Evolutionary conservation across 1,140 invertebrate genomes (phyloP).

Genomic region (Idris sp.): DNA sequence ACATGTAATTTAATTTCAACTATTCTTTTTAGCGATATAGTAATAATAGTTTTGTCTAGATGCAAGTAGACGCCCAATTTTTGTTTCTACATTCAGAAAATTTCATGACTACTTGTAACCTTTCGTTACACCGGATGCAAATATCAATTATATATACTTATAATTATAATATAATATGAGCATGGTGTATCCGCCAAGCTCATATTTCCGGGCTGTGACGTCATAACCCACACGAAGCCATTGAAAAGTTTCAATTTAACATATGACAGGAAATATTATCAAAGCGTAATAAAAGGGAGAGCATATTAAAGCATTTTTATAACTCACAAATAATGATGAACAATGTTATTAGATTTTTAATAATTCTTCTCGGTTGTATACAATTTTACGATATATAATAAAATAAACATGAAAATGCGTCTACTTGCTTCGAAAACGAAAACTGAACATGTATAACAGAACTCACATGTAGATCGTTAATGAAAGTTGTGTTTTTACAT

Average conservation of each 20-base stretch:
- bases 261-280: not conserved
- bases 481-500: conserved; percentile 74
- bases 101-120: conserved; percentile 4
- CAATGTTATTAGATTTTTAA: no score
- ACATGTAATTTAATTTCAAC: conserved; percentile 14
- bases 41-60: conserved; percentile 23
- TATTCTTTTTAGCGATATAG: conserved; percentile 43
- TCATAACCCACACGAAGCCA: conserved; percentile 4
- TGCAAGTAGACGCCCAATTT: conserved; percentile 39
- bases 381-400: no score
- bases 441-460: conserved; percentile 5
- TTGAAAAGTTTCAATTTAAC: not conserved
- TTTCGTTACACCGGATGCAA: conserved; percentile 20
- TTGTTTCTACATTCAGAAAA: no score
- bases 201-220: conserved; percentile 11
- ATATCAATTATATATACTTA: conserved; percentile 27
- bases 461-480: conserved; percentile 58
- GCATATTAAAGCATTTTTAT: no score
- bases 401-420: no score
- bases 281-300: not conserved
- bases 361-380: no score
- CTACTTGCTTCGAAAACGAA: conserved; percentile 40
- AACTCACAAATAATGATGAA: no score
- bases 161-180: no score
- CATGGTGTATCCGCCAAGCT: conserved; percentile 1